Evolutionary conservation across 2,113 vertebrate species (phyloP), one percentile per base, ranked within the genome.

Genomic region (Notarius lentiginosus): DNA sequence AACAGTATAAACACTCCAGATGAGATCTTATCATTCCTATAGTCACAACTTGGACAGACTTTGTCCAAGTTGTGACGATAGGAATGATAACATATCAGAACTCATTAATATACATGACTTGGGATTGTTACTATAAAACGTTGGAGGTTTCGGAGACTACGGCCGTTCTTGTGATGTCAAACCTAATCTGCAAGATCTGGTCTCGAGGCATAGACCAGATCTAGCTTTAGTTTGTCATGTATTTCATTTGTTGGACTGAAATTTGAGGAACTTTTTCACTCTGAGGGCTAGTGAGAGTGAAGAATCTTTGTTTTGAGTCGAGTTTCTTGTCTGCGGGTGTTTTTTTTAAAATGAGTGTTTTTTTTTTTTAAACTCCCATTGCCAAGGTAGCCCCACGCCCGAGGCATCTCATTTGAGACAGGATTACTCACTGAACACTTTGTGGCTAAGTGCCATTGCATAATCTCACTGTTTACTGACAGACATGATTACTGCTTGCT

Each of bases 331-430:
- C 47, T 77, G 77, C 63, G 11, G 58, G 30, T 86, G 10, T 24
- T n/a, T 20, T 41, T 82, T 76, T 61, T 7, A n/a, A n/a, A n/a
- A n/a, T n/a, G n/a, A n/a, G n/a, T n/a, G n/a, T 56, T 88, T 89
- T 89, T 90, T 85, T 84, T 88, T 90, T 89, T 90, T 85, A 84
- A 84, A 80, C 61, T 75, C 85, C 73, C 84, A 56, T 86, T 76
- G 88, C 68, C 91, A 90, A 92, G 90, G 88, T 90, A 93, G 73
- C 89, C 89, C 77, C 55, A 90, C 27, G 41, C 72, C 79, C 24
- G 55, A 75, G 90, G 84, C 86, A 53, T 86, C 17, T 85, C 15
- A 6, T 30, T 58, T 41, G 22, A 41, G 65, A 49, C 34, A 27
- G 73, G 34, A n/a, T 83, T 88, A 34, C 24, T 87, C 81, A 63